Base-by-base conservation (phyloP, 2,888 invertebrate genomes). In the Phaonia tiefii region DNA sequence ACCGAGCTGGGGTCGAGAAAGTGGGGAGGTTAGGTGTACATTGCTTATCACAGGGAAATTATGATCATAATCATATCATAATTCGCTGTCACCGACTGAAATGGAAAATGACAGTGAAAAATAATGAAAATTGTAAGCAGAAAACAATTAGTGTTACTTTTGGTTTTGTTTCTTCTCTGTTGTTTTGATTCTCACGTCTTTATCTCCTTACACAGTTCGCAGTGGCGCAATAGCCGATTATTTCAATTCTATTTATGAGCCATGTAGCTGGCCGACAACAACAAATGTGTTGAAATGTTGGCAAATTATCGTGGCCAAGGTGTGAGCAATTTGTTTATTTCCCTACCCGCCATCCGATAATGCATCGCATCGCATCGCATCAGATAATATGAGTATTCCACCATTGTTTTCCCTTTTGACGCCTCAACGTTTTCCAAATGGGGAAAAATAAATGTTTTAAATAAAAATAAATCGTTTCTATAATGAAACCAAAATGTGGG, bases 241-340 rank as follows among this genome's bases (percentile, higher is more conserved):
- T 80, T 75, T 67, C 22, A 26, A 56, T 72, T 78, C 69, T 81
- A 81, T 78, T 81, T 81, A 81, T 75, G 81, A 75, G 75, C 66
- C 69, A 20, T 70, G 58, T 51, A 26, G 49, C 73, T 26, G 39
- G 71, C 54, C n/a, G n/a, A n/a, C n/a, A n/a, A 73, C 80, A 75
- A 81, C 81, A 81, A 81, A 81, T 81, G 81, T 75, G 81, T 56
- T 81, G 81, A 81, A 81, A 81, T 39, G 75, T 78, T 81, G 81
- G 81, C 81, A 78, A 81, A 81, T 81, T 78, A 75, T 78, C 78
- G 81, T 78, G 78, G 71, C 78, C 81, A 81, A 81, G 81, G 81
- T 81, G 78, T 67, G 75, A 75, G 78, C 58, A 81, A 81, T 81
- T 81, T 81, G 81, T 81, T 78, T 39, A 75, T 73, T 20, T 70